Evolutionary conservation across 2,113 vertebrate genomes (phyloP), one percentile per base, ranked within the genome.

Genomic region (Istiophorus platypterus): DNA sequence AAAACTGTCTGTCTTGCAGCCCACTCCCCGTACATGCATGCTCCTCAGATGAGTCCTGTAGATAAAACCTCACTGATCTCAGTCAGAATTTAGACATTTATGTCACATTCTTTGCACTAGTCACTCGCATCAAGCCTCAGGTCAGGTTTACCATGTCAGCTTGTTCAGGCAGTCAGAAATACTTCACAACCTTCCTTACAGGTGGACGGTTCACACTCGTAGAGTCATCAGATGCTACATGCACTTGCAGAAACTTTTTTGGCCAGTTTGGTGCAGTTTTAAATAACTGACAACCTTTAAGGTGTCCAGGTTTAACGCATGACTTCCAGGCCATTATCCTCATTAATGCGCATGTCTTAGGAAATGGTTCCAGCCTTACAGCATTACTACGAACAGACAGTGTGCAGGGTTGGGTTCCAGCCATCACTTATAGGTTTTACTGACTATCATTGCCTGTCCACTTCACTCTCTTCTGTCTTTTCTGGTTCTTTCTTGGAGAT

Each of bases 1-100:
- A 83, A 56, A 62, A 72, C 42, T 79, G 57, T 81, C 39, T 88
- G 93, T 90, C 90, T 92, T 93, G 91, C 85, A 76, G 89, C 91
- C 88, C 80, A 24, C 29, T 15, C 24, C 52, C 58, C 79, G 26
- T 69, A 76, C 63, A 59, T 80, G 90, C 92, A 91, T 90, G 92
- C 54, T 87, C 72, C 74, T 84, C 51, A 79, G 57, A 67, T 26
- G 20, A 20, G 29, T 51, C 27, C 62, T 65, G 39, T 81, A 68
- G 75, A 15, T 65, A 41, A 86, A 75, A 57, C 69, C 27, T 78
- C 62, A 41, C 22, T 57, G 66, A 67, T 75, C 61, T 64, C 57
- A 68, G 58, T 11, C 64, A 76, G 27, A 75, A 69, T 34, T 51
- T 1, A 64, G 66, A 62, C 42, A 37, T 17, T 41, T 39, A 56